Percentiles rank a stretch among this genome's conserved stretches.
These are phyloP conservation scores for Patiria pectinifera DNA, from an alignment of 53 echinoderm and acorn worm genomes.

Conservation along the genomic window DNA sequence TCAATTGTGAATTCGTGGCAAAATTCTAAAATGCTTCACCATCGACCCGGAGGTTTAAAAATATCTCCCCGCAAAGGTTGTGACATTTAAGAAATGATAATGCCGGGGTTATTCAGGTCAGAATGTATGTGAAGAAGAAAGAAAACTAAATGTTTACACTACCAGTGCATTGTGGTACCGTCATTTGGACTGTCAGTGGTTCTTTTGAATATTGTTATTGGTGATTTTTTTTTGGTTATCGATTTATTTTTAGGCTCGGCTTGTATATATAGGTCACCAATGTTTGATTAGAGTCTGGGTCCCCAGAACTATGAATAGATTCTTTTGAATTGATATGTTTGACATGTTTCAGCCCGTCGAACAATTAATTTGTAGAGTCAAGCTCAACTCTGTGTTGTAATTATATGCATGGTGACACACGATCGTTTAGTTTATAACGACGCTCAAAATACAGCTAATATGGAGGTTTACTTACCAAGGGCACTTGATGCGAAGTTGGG, in stretches of 20 bases:
- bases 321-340: neutral
- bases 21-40: neutral
- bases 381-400: no score
- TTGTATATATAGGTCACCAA: neutral
- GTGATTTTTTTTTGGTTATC: neutral
- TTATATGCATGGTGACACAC: no score
- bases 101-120: neutral
- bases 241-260: neutral
- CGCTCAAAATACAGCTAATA: no score
- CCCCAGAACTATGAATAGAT: neutral
- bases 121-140: neutral
- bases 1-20: neutral
- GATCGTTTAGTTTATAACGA: no score
- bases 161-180: neutral
- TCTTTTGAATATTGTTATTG: neutral
- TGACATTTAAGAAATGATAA: neutral
- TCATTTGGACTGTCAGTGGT: neutral
- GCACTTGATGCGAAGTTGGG: no score
- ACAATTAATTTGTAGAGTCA: no score
- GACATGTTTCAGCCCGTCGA: no score
- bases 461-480: no score
- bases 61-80: neutral
- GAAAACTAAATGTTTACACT: neutral
- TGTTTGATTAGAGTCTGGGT: conserved; percentile 5
- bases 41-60: neutral